A percentile compares a stretch with the other conserved stretches of the same genome.
These are phyloP conservation scores for Polyploca ridens DNA, from an alignment of 2,888 invertebrate genomes.

Conservation along the genomic window DNA sequence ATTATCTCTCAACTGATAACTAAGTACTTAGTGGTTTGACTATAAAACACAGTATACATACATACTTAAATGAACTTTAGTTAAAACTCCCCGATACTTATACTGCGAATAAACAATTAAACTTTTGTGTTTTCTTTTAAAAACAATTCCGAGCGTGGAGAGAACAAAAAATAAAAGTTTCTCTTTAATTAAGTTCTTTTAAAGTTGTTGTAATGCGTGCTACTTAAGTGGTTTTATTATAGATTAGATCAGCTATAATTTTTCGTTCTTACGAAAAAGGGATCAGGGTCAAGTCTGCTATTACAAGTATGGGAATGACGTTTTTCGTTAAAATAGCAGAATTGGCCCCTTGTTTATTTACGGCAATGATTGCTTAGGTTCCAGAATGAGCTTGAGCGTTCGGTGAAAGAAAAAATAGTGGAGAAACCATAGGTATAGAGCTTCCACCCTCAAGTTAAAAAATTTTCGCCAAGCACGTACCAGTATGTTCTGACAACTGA, in stretches of 20 bases:
- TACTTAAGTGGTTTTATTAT: neutral
- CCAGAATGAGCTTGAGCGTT: too few relatives aligned
- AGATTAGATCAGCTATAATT: neutral
- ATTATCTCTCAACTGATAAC: neutral
- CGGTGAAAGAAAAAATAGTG: too few relatives aligned
- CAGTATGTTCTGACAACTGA: too few relatives aligned
- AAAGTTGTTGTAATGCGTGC: neutral
- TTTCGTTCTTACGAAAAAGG: neutral
- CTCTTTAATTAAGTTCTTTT: conserved; percentile 11
- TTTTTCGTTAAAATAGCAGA: too few relatives aligned
- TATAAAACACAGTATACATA: neutral
- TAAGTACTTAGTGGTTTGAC: neutral
- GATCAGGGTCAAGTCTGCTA: too few relatives aligned
- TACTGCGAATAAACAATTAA: conserved; percentile 11
- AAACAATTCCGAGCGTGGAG: conserved; percentile 18
- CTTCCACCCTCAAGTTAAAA: too few relatives aligned
- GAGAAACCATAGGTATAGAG: too few relatives aligned
- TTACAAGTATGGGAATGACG: too few relatives aligned
- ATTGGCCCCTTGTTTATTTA: too few relatives aligned
- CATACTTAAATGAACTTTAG: neutral
- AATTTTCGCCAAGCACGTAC: too few relatives aligned
- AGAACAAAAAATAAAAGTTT: conserved; percentile 33
- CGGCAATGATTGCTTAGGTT: too few relatives aligned
- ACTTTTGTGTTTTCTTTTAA: conserved; percentile 8
- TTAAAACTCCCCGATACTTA: neutral